phyloP scores from a whole-genome alignment of 2,797 vertebrate species.

The Austrolebias charrua region DNA sequence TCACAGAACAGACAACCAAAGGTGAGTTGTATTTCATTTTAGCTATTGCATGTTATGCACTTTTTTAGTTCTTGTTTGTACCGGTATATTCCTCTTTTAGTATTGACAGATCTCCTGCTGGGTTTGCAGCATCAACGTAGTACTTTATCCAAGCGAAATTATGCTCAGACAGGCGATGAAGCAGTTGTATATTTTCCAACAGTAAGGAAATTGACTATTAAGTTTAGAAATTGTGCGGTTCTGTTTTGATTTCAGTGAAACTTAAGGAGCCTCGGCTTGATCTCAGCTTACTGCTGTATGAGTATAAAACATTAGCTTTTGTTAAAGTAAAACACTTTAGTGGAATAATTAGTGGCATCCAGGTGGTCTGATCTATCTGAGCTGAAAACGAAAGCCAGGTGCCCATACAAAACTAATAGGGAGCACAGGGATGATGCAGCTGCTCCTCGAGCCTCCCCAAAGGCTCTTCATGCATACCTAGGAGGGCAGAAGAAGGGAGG shows the following conservation, averaged over 20 bases:
- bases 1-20: conserved; percentile 99
- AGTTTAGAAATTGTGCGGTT: conserved; percentile 16
- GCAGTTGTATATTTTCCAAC: conserved; percentile 16
- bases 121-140: not conserved
- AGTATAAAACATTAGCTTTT: conserved; percentile 21
- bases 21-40: conserved; percentile 80
- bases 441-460: conserved; percentile 42
- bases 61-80: not conserved
- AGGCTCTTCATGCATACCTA: conserved; percentile 40
- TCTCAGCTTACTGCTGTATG: conserved; percentile 6
- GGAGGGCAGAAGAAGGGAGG: conserved; percentile 38
- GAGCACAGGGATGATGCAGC: conserved; percentile 52
- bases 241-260: conserved; percentile 8
- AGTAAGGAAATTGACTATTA: conserved; percentile 1
- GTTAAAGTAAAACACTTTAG: conserved; percentile 24
- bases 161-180: not conserved
- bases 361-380: conserved; percentile 45
- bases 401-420: conserved; percentile 54
- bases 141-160: not conserved
- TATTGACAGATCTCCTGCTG: not conserved
- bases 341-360: conserved; percentile 19
- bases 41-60: not conserved
- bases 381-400: conserved; percentile 51
- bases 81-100: not conserved
- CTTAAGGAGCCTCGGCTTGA: conserved; percentile 14